A percentile compares a stretch with the other conserved stretches of the same genome.
These are phyloP conservation scores for Ophonus ardosiacus DNA, from an alignment of 2,888 invertebrate genomes.

Conservation along the genomic window DNA sequence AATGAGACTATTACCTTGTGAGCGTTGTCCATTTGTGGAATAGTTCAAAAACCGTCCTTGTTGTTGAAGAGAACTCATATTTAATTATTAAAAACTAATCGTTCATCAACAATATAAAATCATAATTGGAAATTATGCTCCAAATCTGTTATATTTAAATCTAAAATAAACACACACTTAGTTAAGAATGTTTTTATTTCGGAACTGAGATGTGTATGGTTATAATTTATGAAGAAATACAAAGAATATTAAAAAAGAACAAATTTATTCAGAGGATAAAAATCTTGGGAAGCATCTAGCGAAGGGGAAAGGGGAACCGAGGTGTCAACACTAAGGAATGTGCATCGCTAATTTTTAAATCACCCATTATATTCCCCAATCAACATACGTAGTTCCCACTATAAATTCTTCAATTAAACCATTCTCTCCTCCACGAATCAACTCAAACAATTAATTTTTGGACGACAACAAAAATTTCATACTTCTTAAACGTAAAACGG, in stretches of 20 bases:
- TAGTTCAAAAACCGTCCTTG: constrained; percentile 65
- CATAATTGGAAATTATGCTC: constrained; percentile 56
- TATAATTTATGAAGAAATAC: constrained; percentile 3
- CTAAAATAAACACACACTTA: constrained; percentile 33
- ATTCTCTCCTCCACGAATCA: constrained; percentile 9
- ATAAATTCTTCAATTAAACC: constrained; percentile 41
- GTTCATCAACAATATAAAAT: constrained; percentile 63
- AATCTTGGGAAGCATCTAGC: constrained; percentile 37
- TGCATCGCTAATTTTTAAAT: constrained; percentile 61
- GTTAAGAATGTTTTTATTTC: neutral
- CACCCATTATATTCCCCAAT: constrained; percentile 48
- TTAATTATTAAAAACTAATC: constrained; percentile 55
- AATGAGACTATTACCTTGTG: constrained; percentile 53
- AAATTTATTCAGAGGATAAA: constrained; percentile 30
- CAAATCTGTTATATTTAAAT: constrained; percentile 61
- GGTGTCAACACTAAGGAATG: constrained; percentile 63
- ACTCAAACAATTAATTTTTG: constrained; percentile 30
- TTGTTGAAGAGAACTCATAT: constrained; percentile 70
- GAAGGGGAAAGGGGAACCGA: constrained; percentile 21
- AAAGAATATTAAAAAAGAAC: constrained; percentile 8
- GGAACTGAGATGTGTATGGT: neutral
- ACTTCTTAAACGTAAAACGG: neutral
- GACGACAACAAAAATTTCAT: constrained; percentile 6
- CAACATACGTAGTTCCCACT: constrained; percentile 29
- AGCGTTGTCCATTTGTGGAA: constrained; percentile 49